Evolutionary conservation across 1,140 invertebrate genomes (phyloP).

Genomic region (Listronotus oregonensis): DNA sequence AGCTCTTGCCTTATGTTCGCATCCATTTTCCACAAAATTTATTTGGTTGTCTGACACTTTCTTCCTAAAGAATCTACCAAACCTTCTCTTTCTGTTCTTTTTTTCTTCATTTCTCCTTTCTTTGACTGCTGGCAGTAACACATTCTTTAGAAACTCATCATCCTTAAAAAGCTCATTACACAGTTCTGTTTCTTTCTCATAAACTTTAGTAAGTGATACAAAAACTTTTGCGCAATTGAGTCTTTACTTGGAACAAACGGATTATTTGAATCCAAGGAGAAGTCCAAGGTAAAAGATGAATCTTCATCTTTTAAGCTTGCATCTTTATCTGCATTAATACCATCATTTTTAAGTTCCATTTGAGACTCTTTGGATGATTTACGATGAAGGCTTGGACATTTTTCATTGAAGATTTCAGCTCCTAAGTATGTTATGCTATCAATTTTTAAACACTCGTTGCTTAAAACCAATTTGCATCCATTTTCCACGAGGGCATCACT

Average conservation of each 20-base stretch:
- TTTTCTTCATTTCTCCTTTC: slow-evolving; percentile 13
- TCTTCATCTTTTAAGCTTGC: background rate
- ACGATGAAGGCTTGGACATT: background rate
- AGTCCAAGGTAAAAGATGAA: background rate
- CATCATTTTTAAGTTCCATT: background rate
- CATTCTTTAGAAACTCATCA: slow-evolving; percentile 34
- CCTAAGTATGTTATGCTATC: slow-evolving; percentile 17
- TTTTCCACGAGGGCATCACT: background rate
- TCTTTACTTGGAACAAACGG: slow-evolving; percentile 6
- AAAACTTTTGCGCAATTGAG: slow-evolving; percentile 1
- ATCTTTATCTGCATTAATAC: background rate
- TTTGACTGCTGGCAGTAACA: slow-evolving; percentile 5
- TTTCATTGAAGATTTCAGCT: slow-evolving; percentile 6
- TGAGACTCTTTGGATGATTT: too few species aligned
- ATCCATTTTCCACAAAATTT: background rate
- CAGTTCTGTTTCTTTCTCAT: slow-evolving; percentile 44
- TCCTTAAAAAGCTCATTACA: slow-evolving; percentile 40
- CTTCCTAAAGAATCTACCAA: slow-evolving; percentile 3
- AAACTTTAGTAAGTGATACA: slow-evolving; percentile 28
- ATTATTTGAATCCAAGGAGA: slow-evolving; percentile 15
- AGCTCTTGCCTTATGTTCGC: background rate
- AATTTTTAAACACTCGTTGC: slow-evolving; percentile 11
- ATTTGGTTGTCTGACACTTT: background rate
- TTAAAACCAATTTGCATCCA: background rate
- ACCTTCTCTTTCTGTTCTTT: slow-evolving; percentile 10